Conservation (phyloP, 2,797 vertebrate genomes). For the Rhyacichthys aspro region DNA sequence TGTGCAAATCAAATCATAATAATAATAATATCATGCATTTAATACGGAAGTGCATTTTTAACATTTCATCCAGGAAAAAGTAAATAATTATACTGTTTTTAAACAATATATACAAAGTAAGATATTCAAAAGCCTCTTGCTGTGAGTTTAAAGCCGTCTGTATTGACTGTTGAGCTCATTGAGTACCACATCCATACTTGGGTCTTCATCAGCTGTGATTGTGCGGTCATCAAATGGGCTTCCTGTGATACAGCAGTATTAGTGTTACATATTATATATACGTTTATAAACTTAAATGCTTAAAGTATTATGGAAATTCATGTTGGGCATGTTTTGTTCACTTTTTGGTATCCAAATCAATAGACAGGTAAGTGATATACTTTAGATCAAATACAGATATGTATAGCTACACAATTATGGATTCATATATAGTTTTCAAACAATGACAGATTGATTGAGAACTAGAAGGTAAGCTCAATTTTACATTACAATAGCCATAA, state of each 20-base stretch:
- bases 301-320: too few relatives aligned
- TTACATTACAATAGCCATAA: too few relatives aligned
- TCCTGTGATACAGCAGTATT: slow-evolving; percentile 53
- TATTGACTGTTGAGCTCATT: slow-evolving; percentile 72
- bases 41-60: slow-evolving; percentile 5
- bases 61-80: too few relatives aligned
- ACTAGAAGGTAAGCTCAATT: too few relatives aligned
- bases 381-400: too few relatives aligned
- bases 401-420: too few relatives aligned
- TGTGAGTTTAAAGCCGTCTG: slow-evolving; percentile 25
- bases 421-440: too few relatives aligned
- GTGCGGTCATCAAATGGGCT: slow-evolving; percentile 63
- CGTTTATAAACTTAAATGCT: not conserved
- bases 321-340: too few relatives aligned
- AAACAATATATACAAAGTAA: not conserved
- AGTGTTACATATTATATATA: slow-evolving; percentile 10
- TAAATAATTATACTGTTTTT: not conserved
- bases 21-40: not conserved
- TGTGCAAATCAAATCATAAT: slow-evolving; percentile 3
- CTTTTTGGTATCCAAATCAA: too few relatives aligned
- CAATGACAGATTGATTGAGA: too few relatives aligned
- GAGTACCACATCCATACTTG: slow-evolving; percentile 65
- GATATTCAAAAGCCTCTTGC: slow-evolving; percentile 22
- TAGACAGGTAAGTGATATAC: too few relatives aligned
- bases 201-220: slow-evolving; percentile 67